Base-by-base conservation (phyloP, 2,797 vertebrate genomes). In the Esox masquinongy region DNA sequence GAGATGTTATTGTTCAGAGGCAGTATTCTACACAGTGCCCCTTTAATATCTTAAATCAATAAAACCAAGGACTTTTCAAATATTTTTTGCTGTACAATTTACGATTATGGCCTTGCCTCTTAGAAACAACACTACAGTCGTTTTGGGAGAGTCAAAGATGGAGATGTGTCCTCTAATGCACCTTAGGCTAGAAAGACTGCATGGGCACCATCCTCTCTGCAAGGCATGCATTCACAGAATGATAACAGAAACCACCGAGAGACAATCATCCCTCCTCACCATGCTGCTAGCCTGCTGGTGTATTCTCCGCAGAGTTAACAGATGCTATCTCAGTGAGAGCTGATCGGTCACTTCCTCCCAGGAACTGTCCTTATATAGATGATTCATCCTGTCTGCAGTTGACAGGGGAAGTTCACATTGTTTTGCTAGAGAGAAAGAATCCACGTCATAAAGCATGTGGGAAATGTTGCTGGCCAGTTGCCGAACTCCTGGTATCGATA, bases 231-330 rank as follows among this genome's bases (percentile, higher is more conserved):
- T 68, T 43, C 34, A 16, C 56, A 24, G 22, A 8, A 22, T 56
- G 61, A 64, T 50, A 70, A 24, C 2, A 72, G 11, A 49, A 43
- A 17, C 36, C 36, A 47, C 34, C 29, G 31, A 76, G 50, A 74
- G 39, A 2, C 63, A 51, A 29, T 47, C 12, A 69, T 69, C 63
- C 49, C 56, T 24, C 14, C 11, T 2, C 22, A 0, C 56, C 12
- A 4, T 1, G 11, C 11, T 11, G 56, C 8, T 7, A 24, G 56
- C 56, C 22, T 22, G 53, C 9, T 24, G 22, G 11, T 12, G 22
- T 47, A 11, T 47, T 47, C 43, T 47, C 22, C 11, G 24, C 56
- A 24, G 24, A 61, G 3, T 7, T 9, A 59, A 61, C 22, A 61
- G 56, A 61, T 61, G 22, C 22, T 24, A 61, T 61, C 56, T 24